phyloP scores from a whole-genome alignment of 2,797 vertebrate genomes.

The Sciaenops ocellatus region DNA sequence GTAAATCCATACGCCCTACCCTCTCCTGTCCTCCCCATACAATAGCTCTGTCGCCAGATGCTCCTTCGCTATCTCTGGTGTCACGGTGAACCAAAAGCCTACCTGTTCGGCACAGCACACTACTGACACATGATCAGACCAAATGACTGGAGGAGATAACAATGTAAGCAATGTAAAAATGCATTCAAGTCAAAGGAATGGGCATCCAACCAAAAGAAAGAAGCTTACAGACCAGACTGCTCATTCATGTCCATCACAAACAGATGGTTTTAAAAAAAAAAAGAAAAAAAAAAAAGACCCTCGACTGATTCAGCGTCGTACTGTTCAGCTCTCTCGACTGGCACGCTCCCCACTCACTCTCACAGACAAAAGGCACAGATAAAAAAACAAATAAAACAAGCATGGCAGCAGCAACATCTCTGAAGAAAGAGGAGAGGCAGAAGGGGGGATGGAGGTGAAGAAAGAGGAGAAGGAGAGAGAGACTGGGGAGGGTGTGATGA shows the following conservation, averaged over 20 bases:
- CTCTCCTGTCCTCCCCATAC: constrained; percentile 72
- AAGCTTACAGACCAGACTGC: constrained; percentile 92
- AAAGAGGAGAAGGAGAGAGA: constrained; percentile 84
- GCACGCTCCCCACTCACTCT: constrained; percentile 76
- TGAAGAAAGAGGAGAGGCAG: constrained; percentile 56
- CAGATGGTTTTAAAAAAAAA: constrained; percentile 83
- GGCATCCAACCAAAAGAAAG: constrained; percentile 94
- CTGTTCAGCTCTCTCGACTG: constrained; percentile 68
- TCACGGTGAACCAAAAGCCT: constrained; percentile 80
- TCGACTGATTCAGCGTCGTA: constrained; percentile 63
- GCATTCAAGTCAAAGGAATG: constrained; percentile 99
- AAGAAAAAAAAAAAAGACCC: constrained; percentile 52
- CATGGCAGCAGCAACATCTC: constrained; percentile 67
- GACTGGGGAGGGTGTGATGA: constrained; percentile 90
- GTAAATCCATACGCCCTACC: constrained; percentile 60
- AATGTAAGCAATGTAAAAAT: constrained; percentile 99
- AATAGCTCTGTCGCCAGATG: constrained; percentile 84
- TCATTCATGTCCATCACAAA: constrained; percentile 94
- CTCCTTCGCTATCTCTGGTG: constrained; percentile 83
- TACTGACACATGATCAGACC: constrained; percentile 95
- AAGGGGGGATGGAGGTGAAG: constrained; percentile 64
- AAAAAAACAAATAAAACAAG: constrained; percentile 73
- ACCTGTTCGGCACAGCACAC: constrained; percentile 90
- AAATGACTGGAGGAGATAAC: constrained; percentile 95
- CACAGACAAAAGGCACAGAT: constrained; percentile 78